phyloP scores from a whole-genome alignment of 1,140 invertebrate species.

The Anadara kagoshimensis region DNA sequence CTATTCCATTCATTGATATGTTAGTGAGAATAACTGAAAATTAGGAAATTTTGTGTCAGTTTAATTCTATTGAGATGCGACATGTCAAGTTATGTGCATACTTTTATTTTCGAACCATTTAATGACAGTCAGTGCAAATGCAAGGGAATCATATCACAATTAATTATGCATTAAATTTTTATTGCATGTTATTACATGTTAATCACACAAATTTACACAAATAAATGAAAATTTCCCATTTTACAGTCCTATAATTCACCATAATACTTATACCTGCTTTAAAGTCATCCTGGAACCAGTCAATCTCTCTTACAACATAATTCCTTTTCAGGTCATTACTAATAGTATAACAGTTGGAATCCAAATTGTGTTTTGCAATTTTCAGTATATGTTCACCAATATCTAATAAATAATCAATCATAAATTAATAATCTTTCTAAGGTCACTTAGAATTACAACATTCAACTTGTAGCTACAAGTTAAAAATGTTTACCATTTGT shows the following conservation, averaged over 20 bases:
- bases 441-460: neutral
- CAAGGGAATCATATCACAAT: too few relatives aligned
- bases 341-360: conserved; percentile 12
- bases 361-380: conserved; percentile 36
- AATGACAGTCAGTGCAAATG: too few relatives aligned
- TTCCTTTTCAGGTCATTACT: conserved; percentile 4
- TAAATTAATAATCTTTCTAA: neutral
- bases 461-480: neutral
- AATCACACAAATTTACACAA: neutral
- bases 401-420: conserved; percentile 30
- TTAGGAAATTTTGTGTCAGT: too few relatives aligned
- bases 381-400: conserved; percentile 34
- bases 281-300: conserved; percentile 41
- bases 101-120: too few relatives aligned
- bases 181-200: too few relatives aligned
- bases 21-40: too few relatives aligned
- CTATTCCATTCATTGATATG: too few relatives aligned
- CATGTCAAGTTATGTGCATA: too few relatives aligned
- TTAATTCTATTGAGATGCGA: too few relatives aligned
- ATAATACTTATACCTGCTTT: neutral
- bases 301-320: conserved; percentile 30
- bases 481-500: too few relatives aligned
- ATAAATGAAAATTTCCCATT: neutral
- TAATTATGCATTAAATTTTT: too few relatives aligned
- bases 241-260: neutral